A percentile compares a stretch with the other conserved stretches of the same genome.
These are phyloP conservation scores for Oreocharis arfaki DNA, from an alignment of 2,113 vertebrate genomes.

Conservation along the genomic window DNA sequence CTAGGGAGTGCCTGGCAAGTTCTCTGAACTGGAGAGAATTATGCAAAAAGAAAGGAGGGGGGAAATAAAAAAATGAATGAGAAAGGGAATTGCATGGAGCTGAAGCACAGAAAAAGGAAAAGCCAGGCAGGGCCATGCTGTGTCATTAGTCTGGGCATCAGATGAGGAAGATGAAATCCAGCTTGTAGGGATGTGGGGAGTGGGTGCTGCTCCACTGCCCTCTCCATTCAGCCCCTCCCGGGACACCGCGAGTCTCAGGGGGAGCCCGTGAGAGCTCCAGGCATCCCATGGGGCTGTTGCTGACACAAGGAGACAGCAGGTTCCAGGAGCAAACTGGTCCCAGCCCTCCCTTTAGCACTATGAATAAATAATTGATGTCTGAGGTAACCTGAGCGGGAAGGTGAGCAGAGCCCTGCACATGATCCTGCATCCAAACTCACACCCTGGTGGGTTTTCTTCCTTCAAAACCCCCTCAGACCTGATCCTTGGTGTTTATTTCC, in stretches of 20 bases:
- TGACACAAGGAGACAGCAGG: not conserved
- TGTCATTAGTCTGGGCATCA: not conserved
- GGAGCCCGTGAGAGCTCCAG: not conserved
- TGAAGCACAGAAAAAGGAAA: not conserved
- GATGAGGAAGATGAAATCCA: not conserved
- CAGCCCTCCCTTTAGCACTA: not conserved
- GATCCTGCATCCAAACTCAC: not conserved
- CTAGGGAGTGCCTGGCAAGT: not conserved
- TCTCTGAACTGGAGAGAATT: not conserved
- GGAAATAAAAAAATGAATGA: rapidly evolving
- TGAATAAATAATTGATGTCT: not conserved
- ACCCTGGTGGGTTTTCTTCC: not conserved
- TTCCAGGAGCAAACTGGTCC: not conserved
- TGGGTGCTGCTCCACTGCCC: not conserved
- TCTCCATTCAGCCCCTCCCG: rapidly evolving
- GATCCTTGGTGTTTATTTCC: not conserved
- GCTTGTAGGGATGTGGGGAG: rapidly evolving
- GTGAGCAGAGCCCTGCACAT: not conserved
- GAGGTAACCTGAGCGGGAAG: not conserved
- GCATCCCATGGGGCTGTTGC: not conserved
- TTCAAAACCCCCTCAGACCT: not conserved
- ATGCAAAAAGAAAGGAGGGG: rapidly evolving
- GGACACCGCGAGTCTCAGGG: rapidly evolving
- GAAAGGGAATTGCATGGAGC: not conserved
- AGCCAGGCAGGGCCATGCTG: not conserved